Evolutionary conservation across 2,888 invertebrate species (phyloP).

Genomic region (Aproaerema taeniolella): DNA sequence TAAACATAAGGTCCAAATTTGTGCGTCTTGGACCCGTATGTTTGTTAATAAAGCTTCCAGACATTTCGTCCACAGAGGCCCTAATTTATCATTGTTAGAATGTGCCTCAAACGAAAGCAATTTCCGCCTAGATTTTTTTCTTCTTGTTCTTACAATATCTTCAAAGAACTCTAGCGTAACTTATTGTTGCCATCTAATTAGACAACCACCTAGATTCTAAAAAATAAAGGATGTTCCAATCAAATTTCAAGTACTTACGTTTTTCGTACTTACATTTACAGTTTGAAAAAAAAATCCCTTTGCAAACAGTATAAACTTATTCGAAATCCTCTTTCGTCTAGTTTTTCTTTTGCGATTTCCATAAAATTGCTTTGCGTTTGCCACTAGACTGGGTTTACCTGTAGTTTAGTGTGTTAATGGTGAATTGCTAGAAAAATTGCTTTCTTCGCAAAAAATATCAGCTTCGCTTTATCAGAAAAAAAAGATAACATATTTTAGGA

Average conservation of each 20-base stretch:
- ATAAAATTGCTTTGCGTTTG: conserved; percentile 25
- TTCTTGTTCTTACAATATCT: no score
- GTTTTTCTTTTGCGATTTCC: conserved; percentile 28
- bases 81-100: conserved; percentile 69
- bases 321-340: no score
- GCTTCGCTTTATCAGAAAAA: no score
- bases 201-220: no score
- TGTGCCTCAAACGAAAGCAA: conserved; percentile 60
- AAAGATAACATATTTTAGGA: no score
- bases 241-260: background rate
- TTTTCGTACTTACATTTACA: background rate
- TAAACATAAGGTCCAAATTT: conserved; percentile 42
- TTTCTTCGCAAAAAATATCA: conserved; percentile 25
- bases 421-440: conserved; percentile 32
- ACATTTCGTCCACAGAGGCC: conserved; percentile 48
- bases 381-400: conserved; percentile 27
- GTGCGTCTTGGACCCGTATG: conserved; percentile 41
- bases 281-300: background rate
- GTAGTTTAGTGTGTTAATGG: conserved; percentile 39
- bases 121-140: conserved; percentile 54
- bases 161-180: no score
- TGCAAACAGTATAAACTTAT: background rate
- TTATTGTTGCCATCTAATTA: background rate
- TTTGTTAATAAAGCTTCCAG: conserved; percentile 60
- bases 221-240: no score